Evolutionary conservation across 2,888 invertebrate genomes (phyloP), one percentile per base, ranked within the genome.

Genomic region (Boloria euphrosyne): DNA sequence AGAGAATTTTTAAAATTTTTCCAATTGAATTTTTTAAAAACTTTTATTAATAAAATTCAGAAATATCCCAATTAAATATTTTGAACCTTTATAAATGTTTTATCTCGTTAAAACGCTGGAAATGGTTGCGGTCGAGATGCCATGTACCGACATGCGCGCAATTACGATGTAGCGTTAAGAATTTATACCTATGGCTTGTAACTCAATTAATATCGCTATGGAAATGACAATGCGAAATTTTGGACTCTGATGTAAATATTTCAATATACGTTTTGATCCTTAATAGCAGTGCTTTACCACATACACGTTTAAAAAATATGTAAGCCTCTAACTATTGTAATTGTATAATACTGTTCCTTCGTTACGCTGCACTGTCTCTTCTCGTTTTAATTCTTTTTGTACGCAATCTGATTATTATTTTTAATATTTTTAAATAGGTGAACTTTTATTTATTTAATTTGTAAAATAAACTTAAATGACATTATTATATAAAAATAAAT

Each of bases 151-250:
- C 65, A 53, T 22, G 47, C 50, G 44, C 52, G 65, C 52, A 59
- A 65, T 65, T 58, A 59, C 53, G 62, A 14, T 18, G 44, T 38
- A 18, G 31, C 38, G 53, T 57, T 57, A 65, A 51, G 58, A 59
- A 65, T 65, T 59, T 65, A 64, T 64, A 51, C 59, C 46, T 59
- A 59, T 58, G 47, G 58, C 46, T 65, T 65, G 27, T 52, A 52
- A 51, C 51, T 52, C 44, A 38, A 65, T 59, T 65, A 52, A 47
- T 58, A 65, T 53, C 51, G 31, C 16, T 4, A 14, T 43, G 47
- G 27, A 4, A 16, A 31, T 31, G n/a, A 49, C 38, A 31, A 31
- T 49, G 46, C 31, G 31, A 38, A 38, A 38, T 3, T 38, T 7
- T 22, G 46, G 46, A 57, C 44, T 57, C 22, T 27, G 44, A 27